phyloP scores from a whole-genome alignment of 2,888 invertebrate genomes.

The Erynnis tages region DNA sequence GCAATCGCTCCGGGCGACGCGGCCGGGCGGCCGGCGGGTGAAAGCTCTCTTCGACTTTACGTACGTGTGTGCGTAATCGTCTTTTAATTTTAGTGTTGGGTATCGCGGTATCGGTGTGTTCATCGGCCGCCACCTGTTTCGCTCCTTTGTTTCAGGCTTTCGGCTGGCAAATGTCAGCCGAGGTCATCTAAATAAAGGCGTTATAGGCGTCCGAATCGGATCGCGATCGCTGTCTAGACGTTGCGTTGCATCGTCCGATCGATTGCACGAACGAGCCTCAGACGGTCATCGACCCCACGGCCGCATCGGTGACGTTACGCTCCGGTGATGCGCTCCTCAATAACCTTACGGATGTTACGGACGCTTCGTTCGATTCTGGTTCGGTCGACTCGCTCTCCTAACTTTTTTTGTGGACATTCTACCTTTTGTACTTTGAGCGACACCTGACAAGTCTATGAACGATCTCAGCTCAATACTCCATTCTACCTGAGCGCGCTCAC shows the following conservation, averaged over 20 bases:
- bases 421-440: conserved; percentile 12
- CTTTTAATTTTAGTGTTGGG: conserved; percentile 68
- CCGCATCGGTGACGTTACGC: conserved; percentile 81
- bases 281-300: conserved; percentile 78
- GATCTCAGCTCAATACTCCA: conserved; percentile 25
- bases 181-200: conserved; percentile 80
- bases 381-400: conserved; percentile 40
- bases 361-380: conserved; percentile 51
- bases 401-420: conserved; percentile 34
- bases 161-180: conserved; percentile 75
- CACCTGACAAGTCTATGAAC: conserved; percentile 30
- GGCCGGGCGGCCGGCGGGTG: conserved; percentile 50
- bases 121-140: conserved; percentile 72
- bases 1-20: conserved; percentile 47
- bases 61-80: conserved; percentile 53
- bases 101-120: conserved; percentile 49
- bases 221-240: conserved; percentile 76
- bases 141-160: conserved; percentile 77
- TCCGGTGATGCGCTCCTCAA: conserved; percentile 75
- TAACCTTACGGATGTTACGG: conserved; percentile 64
- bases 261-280: conserved; percentile 76
- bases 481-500: conserved; percentile 21
- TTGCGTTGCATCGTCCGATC: conserved; percentile 77
- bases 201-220: conserved; percentile 69
- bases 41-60: conserved; percentile 62